Percentiles rank a stretch among this genome's conserved stretches.
phyloP scores from a whole-genome alignment of 2,113 vertebrate genomes.

The Eurystomus gularis region DNA sequence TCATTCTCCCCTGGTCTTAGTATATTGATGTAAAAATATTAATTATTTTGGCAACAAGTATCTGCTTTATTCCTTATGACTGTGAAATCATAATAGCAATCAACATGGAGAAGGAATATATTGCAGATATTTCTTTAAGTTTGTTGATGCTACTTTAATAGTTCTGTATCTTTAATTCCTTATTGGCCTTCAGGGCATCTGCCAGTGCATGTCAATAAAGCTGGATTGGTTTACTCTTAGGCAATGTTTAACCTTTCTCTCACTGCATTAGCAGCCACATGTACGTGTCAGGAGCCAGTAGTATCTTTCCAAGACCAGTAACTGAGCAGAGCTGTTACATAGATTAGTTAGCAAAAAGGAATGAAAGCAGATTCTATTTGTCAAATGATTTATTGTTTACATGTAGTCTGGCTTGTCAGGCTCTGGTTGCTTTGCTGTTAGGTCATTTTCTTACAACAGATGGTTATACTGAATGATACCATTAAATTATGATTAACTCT shows the following conservation, averaged over 20 bases:
- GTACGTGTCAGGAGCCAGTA: not conserved
- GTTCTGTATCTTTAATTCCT: conserved; percentile 4
- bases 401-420: not conserved
- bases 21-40: not conserved
- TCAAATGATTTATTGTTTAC: conserved; percentile 45
- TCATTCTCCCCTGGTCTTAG: not conserved
- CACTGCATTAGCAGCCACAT: not conserved
- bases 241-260: conserved; percentile 40
- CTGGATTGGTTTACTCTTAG: conserved; percentile 17
- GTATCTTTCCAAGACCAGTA: conserved; percentile 20
- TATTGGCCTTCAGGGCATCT: not conserved
- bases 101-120: not conserved
- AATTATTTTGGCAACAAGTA: not conserved
- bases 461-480: not conserved
- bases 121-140: not conserved
- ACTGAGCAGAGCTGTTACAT: not conserved
- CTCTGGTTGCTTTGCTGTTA: not conserved
- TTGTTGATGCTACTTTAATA: not conserved
- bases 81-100: not conserved
- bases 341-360: conserved; percentile 37
- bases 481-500: conserved; percentile 30
- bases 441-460: conserved; percentile 39
- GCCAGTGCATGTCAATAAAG: conserved; percentile 8
- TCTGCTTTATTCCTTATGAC: not conserved
- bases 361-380: conserved; percentile 40